Conservation (phyloP, 2,113 vertebrate species). For the Ovis aries region DNA sequence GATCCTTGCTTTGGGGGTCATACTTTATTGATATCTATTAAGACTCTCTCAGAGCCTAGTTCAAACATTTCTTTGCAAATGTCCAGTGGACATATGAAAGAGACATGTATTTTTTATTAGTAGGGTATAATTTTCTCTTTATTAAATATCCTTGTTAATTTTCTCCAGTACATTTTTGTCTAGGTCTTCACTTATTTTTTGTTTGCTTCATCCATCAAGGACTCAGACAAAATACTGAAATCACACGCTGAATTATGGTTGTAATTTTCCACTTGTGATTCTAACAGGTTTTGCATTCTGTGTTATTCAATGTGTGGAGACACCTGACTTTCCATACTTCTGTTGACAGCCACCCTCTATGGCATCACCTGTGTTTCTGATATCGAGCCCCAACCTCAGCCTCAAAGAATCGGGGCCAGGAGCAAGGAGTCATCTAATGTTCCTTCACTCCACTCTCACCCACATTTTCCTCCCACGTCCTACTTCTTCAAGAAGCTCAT, state of each 20-base stretch:
- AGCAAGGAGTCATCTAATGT: background rate
- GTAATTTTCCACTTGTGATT: background rate
- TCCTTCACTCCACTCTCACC: background rate
- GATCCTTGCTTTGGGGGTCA: background rate
- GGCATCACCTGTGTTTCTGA: background rate
- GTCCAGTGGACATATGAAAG: background rate
- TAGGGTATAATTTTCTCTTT: background rate
- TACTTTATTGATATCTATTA: background rate
- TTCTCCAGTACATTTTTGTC: background rate
- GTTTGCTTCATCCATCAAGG: background rate
- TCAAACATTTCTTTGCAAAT: background rate
- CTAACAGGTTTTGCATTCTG: background rate
- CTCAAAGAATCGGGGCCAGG: background rate
- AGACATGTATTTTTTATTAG: background rate
- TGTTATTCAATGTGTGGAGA: background rate
- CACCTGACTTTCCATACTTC: background rate
- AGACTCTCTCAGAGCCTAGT: background rate
- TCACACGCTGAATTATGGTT: background rate
- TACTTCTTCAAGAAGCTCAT: background rate
- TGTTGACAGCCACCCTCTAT: rapidly evolving
- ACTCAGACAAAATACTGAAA: background rate
- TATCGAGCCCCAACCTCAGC: background rate
- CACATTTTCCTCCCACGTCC: background rate
- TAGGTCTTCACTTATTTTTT: background rate
- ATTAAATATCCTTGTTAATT: background rate